These are phyloP conservation scores for Myiozetetes cayanensis DNA, from an alignment of 2,113 vertebrate genomes.

Conservation along the genomic window DNA sequence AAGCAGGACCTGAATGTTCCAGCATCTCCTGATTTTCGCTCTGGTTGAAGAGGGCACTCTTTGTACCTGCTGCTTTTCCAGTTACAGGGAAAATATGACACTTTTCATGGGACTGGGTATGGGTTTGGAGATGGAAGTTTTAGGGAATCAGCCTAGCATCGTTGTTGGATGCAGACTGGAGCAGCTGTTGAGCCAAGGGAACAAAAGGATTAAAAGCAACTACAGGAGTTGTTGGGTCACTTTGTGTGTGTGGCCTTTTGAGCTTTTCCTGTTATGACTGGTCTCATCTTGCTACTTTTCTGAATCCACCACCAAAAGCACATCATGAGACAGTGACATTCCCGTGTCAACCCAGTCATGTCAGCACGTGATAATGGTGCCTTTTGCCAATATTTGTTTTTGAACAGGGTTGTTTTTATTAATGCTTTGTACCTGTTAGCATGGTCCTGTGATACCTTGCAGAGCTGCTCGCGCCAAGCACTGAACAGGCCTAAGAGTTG, in stretches of 20 bases:
- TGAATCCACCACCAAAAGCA: background rate
- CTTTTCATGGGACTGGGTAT: background rate
- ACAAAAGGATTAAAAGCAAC: background rate
- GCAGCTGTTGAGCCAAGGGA: background rate
- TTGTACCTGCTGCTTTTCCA: background rate
- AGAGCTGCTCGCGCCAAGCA: background rate
- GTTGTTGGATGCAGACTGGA: background rate
- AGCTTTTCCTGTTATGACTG: background rate
- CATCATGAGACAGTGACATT: conserved; percentile 14
- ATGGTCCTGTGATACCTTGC: background rate
- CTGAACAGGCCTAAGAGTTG: background rate
- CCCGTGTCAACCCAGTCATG: background rate
- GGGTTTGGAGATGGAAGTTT: background rate
- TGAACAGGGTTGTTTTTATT: background rate
- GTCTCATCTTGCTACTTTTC: background rate
- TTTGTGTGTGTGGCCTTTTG: background rate
- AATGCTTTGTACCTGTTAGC: accelerated
- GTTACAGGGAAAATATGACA: background rate
- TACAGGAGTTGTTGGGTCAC: accelerated
- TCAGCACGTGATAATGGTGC: background rate
- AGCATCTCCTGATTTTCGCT: background rate
- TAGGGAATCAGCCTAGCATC: background rate
- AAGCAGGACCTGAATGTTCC: conserved; percentile 2
- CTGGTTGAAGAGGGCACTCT: background rate
- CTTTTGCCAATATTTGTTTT: background rate